phyloP scores from a whole-genome alignment of 1,140 invertebrate genomes.

The Cydia strobilella region DNA sequence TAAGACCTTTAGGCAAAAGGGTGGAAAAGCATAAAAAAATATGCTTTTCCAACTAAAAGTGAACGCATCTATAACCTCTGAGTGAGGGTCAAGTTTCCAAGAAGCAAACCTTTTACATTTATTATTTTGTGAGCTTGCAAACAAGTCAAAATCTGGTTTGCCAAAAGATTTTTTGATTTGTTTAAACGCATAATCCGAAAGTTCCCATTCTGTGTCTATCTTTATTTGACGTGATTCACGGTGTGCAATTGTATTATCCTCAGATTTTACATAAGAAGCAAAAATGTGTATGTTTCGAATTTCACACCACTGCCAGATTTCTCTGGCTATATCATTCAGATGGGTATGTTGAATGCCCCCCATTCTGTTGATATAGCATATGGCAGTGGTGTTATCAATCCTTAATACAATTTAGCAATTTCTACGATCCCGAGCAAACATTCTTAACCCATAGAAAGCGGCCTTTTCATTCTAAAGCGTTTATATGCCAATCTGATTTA shows the following conservation, averaged over 20 bases:
- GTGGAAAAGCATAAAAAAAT: no score
- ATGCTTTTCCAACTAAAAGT: no score
- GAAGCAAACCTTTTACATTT: no score
- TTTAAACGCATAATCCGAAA: constrained; percentile 33
- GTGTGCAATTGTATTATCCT: constrained; percentile 42
- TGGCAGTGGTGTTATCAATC: constrained; percentile 49
- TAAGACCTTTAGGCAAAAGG: no score
- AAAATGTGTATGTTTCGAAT: constrained; percentile 41
- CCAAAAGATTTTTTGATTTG: not conserved
- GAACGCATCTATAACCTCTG: no score
- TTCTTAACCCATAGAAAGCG: constrained; percentile 26
- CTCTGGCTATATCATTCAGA: constrained; percentile 36
- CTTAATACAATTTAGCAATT: constrained; percentile 44
- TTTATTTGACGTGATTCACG: constrained; percentile 37
- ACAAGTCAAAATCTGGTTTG: constrained; percentile 12
- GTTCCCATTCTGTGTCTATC: constrained; percentile 47
- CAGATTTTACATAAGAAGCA: constrained; percentile 43
- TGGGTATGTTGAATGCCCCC: constrained; percentile 39
- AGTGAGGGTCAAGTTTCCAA: not conserved
- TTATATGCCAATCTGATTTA: constrained; percentile 22
- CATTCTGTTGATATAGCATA: constrained; percentile 36
- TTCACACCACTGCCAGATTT: constrained; percentile 47
- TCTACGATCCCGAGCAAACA: not conserved
- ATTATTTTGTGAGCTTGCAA: not conserved
- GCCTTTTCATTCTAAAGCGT: constrained; percentile 30